Conservation (phyloP, 30 jellyfish, hydroid and myxozoan genomes). For the Clytia hemisphaerica region DNA sequence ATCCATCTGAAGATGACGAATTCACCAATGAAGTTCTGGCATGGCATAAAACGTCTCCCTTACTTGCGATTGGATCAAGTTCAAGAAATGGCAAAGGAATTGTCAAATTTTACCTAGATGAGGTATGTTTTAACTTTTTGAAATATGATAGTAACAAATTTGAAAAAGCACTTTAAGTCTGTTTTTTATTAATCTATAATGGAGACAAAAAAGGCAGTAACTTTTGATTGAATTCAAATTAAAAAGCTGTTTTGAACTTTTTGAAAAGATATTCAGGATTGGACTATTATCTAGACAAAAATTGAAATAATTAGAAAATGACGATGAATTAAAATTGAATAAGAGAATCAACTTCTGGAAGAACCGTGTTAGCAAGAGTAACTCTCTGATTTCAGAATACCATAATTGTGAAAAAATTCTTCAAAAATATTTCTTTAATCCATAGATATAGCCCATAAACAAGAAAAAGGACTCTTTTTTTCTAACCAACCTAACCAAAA, state of each 20-base stretch:
- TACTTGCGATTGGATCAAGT: conserved; percentile 84
- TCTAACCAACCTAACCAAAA: too few relatives aligned
- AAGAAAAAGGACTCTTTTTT: too few relatives aligned
- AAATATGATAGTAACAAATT: neutral
- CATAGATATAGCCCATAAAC: too few relatives aligned
- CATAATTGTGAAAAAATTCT: too few relatives aligned
- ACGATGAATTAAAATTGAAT: too few relatives aligned
- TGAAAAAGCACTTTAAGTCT: neutral
- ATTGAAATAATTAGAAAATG: too few relatives aligned
- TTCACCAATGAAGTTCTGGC: conserved; percentile 48
- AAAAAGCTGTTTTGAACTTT: neutral
- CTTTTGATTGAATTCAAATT: neutral
- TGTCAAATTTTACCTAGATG: conserved; percentile 75
- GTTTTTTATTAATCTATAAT: neutral
- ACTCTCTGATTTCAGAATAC: too few relatives aligned
- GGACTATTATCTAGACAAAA: too few relatives aligned
- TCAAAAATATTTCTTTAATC: too few relatives aligned
- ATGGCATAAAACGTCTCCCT: conserved; percentile 65
- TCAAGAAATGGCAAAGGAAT: conserved; percentile 61
- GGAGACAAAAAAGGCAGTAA: neutral
- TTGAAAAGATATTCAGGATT: too few relatives aligned
- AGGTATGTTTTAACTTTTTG: conserved; percentile 40
- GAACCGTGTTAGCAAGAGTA: too few relatives aligned
- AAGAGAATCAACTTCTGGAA: too few relatives aligned
- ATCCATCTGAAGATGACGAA: conserved; percentile 28